Percentiles rank a stretch among this genome's conserved stretches.
These are phyloP conservation scores for Napeogenes inachia DNA, from an alignment of 2,888 invertebrate genomes.

Conservation along the genomic window DNA sequence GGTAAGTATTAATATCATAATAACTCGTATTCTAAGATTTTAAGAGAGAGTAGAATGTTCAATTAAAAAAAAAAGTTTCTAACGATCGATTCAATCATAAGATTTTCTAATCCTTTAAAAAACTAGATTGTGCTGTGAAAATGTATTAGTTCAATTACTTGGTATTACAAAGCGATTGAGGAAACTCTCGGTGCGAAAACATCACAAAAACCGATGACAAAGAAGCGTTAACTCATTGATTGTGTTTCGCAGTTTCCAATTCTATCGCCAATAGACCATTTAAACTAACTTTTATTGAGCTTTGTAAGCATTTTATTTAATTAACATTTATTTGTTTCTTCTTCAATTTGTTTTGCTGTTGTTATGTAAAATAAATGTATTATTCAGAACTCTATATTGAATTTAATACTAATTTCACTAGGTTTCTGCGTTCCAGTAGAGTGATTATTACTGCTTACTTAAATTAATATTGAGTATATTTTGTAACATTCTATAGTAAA, in stretches of 20 bases:
- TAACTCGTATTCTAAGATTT: background rate
- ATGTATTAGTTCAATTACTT: constrained; percentile 37
- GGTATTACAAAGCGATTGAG: constrained; percentile 41
- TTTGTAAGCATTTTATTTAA: constrained; percentile 16
- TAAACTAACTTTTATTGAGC: constrained; percentile 15
- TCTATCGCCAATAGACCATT: constrained; percentile 18
- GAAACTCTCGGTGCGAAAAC: constrained; percentile 52
- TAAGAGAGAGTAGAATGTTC: no score
- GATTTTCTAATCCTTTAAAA: background rate
- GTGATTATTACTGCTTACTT: background rate
- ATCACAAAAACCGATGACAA: constrained; percentile 38
- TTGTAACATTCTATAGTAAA: background rate
- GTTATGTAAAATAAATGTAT: no score
- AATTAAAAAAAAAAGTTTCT: no score
- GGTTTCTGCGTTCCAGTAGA: no score
- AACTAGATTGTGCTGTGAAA: constrained; percentile 49
- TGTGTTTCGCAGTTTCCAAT: constrained; percentile 35
- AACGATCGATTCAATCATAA: background rate
- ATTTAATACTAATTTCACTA: no score
- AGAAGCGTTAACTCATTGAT: constrained; percentile 35
- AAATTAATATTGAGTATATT: constrained; percentile 6
- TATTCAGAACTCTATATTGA: no score
- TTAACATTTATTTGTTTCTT: background rate
- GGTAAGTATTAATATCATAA: background rate
- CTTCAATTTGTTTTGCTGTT: no score